Evolutionary conservation across 1,140 invertebrate genomes (phyloP), one percentile per base, ranked within the genome.

Genomic region (Tyrophagus putrescentiae): DNA sequence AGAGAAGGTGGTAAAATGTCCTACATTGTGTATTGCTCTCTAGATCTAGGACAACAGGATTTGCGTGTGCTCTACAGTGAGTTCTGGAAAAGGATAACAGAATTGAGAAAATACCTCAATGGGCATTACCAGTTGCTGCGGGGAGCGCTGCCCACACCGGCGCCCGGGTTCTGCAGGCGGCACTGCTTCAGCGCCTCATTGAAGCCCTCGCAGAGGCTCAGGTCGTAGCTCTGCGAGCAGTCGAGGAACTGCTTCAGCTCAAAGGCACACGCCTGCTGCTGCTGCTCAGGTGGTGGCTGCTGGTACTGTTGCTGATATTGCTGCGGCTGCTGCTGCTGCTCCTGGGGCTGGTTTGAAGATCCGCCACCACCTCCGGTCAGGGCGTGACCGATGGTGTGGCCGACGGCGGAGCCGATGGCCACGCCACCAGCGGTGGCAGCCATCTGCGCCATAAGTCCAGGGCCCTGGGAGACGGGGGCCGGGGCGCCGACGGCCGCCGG

Each of bases 181-280:
- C 90, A 94, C 70, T 92, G 86, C 65, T 87, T 82, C 62, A 94
- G 76, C 58, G 86, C 88, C 73, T 93, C 87, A 71, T 92, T 93
- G 72, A 94, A 94, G 44, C 88, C 89, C 67, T 90, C 82, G 69
- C 90, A 94, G 1, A 94, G 77, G 3, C 80, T 78, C 6, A 94
- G 70, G 71, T 93, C 89, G 31, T 78, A 77, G n/a, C 48, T 53
- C 68, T 91, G 86, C 48, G 87, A 86, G 70, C 88, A 92, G 64
- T 89, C 80, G 18, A 93, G 72, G 73, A 92, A 92, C 70, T 91
- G 86, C 66, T 84, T 84, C 36, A 91, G 79, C 73, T 92, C 88
- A 81, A 82, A 90, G n/a, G 69, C 71, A 64, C 68, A 68, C 54
- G 62, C 61, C 73, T 73, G n/a, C 23, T 16, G 42, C 28, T 60